A percentile compares a stretch with the other conserved stretches of the same genome.
Conservation (phyloP, 2,797 vertebrate species). For the Pogonophryne albipinna region DNA sequence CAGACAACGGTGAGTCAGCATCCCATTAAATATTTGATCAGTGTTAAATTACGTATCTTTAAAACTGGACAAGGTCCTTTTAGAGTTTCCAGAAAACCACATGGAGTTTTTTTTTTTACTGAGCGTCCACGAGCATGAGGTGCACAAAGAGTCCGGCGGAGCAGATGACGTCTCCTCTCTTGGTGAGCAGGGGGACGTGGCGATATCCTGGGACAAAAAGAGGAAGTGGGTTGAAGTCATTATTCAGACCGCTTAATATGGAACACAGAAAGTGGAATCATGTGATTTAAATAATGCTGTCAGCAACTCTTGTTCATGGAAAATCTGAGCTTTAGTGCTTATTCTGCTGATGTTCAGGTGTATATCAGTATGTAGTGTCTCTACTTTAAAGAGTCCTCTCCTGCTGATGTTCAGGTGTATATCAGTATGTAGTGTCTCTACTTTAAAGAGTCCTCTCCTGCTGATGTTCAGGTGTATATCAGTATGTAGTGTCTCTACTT, state of each 20-base stretch:
- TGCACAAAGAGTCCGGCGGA: slow-evolving; percentile 94
- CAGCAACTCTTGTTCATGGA: neutral
- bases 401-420: too few relatives aligned
- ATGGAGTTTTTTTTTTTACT: slow-evolving; percentile 49
- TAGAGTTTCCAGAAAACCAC: neutral
- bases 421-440: too few relatives aligned
- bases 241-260: neutral
- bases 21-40: slow-evolving; percentile 3
- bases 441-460: too few relatives aligned
- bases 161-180: slow-evolving; percentile 87
- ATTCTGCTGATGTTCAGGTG: rapidly evolving
- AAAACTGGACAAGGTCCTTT: slow-evolving; percentile 17
- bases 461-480: too few relatives aligned
- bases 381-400: too few relatives aligned
- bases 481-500: too few relatives aligned
- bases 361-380: too few relatives aligned
- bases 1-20: slow-evolving; percentile 29
- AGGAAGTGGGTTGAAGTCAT: slow-evolving; percentile 23
- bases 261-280: neutral
- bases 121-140: slow-evolving; percentile 79
- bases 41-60: slow-evolving; percentile 29
- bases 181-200: slow-evolving; percentile 92
- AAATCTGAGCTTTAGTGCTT: rapidly evolving
- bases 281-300: neutral
- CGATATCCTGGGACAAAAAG: slow-evolving; percentile 89